A percentile compares a stretch with the other conserved stretches of the same genome.
phyloP scores from a whole-genome alignment of 2,113 vertebrate genomes.

The Mesoclemmys tuberculata region DNA sequence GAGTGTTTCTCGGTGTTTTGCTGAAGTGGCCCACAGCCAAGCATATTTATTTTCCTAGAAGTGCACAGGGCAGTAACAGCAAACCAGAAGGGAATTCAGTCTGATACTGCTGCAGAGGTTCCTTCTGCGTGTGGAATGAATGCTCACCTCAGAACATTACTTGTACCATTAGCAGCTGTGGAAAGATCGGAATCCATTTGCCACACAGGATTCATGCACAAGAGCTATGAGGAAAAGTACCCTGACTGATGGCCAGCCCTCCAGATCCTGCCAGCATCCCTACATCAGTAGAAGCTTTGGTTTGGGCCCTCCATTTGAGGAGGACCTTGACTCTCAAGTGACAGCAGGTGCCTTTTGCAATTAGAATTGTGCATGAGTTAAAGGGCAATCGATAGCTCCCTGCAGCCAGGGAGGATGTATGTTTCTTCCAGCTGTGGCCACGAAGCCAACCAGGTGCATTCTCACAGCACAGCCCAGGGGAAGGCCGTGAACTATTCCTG shows the following conservation, averaged over 20 bases:
- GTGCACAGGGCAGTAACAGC: not conserved
- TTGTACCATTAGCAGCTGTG: not conserved
- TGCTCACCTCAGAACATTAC: not conserved
- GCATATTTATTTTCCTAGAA: not conserved
- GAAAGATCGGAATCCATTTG: not conserved
- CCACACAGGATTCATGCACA: not conserved
- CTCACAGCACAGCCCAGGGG: fast-evolving
- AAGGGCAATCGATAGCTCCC: not conserved
- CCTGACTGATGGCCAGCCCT: not conserved
- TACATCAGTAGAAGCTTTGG: not conserved
- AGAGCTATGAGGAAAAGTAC: not conserved
- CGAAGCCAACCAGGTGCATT: not conserved
- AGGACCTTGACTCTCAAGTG: not conserved
- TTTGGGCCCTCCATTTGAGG: too few relatives aligned
- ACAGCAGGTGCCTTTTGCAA: not conserved
- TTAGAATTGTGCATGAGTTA: not conserved
- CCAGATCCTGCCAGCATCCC: not conserved
- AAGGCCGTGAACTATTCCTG: not conserved
- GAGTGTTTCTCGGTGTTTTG: not conserved
- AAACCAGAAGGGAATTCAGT: not conserved
- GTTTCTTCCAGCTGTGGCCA: not conserved
- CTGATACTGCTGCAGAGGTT: not conserved
- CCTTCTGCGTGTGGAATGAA: not conserved
- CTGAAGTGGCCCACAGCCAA: not conserved
- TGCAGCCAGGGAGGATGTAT: fast-evolving